Conservation (phyloP, 2,888 invertebrate genomes). For the Diloba caeruleocephala region DNA sequence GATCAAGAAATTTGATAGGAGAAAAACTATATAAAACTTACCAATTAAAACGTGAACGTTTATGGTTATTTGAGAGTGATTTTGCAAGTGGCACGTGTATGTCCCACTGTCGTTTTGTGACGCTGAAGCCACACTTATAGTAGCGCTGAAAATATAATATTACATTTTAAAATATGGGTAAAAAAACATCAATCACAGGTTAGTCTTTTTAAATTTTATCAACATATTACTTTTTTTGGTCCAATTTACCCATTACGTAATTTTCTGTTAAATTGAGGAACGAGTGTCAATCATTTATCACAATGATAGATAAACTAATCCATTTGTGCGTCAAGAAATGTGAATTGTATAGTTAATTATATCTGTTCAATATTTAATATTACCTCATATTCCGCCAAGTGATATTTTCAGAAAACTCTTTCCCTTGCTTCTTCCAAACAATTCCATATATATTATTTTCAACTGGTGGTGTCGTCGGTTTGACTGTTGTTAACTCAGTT, state of each 20-base stretch:
- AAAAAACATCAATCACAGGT: no score
- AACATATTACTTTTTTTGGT: no score
- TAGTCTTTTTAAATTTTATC: no score
- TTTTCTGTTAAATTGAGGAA: no score
- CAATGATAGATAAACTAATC: no score
- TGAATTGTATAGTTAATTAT: no score
- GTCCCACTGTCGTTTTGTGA: constrained; percentile 91
- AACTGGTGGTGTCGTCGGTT: constrained; percentile 68
- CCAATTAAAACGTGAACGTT: constrained; percentile 92
- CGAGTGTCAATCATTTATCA: no score
- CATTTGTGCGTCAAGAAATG: no score
- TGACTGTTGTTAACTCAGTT: constrained; percentile 65
- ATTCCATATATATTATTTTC: constrained; percentile 84
- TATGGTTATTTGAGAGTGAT: constrained; percentile 90
- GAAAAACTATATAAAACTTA: constrained; percentile 75
- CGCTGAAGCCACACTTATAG: constrained; percentile 87
- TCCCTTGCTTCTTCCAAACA: constrained; percentile 85
- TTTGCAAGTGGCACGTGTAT: constrained; percentile 90
- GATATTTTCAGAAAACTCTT: constrained; percentile 77
- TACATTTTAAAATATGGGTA: no score
- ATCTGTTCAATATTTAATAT: constrained; percentile 30
- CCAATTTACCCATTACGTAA: no score
- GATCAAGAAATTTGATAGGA: no score
- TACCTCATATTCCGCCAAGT: constrained; percentile 85
- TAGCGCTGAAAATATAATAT: constrained; percentile 73